These are phyloP conservation scores for Podarcis siculus DNA, from an alignment of 2,797 vertebrate species.

Conservation along the genomic window DNA sequence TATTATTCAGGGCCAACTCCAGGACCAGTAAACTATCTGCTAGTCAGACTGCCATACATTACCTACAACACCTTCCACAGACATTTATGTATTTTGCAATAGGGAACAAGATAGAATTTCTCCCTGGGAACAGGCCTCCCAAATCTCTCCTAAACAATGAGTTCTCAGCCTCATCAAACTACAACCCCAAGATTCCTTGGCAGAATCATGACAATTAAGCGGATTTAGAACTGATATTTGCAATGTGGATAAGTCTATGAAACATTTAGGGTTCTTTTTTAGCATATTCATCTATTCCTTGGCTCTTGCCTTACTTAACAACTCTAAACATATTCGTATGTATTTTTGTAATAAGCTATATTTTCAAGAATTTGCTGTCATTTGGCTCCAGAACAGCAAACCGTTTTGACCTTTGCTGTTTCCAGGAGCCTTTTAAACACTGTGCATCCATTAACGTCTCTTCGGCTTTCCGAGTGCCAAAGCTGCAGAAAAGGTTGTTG, in stretches of 20 bases:
- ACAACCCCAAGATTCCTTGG: not conserved
- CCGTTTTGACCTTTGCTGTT: not conserved
- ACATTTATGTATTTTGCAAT: too few species aligned
- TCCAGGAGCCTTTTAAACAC: not conserved
- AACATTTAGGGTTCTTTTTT: not conserved
- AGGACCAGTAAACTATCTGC: too few species aligned
- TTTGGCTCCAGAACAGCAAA: not conserved
- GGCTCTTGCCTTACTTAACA: not conserved
- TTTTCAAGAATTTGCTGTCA: not conserved
- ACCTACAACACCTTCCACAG: too few species aligned
- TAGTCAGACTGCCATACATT: too few species aligned
- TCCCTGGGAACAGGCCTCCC: too few species aligned
- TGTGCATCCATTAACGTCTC: conserved; percentile 4
- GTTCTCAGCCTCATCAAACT: not conserved
- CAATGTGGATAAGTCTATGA: not conserved
- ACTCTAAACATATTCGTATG: not conserved
- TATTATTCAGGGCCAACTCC: too few species aligned
- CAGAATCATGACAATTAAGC: not conserved
- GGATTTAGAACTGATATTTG: not conserved
- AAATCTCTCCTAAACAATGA: not conserved
- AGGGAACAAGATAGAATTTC: too few species aligned
- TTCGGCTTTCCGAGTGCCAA: not conserved
- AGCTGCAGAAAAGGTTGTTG: not conserved
- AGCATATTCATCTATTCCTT: not conserved
- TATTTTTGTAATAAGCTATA: not conserved